A percentile compares a stretch with the other conserved stretches of the same genome.
These are phyloP conservation scores for Tenebrio molitor DNA, from an alignment of 1,140 invertebrate species.

Conservation along the genomic window DNA sequence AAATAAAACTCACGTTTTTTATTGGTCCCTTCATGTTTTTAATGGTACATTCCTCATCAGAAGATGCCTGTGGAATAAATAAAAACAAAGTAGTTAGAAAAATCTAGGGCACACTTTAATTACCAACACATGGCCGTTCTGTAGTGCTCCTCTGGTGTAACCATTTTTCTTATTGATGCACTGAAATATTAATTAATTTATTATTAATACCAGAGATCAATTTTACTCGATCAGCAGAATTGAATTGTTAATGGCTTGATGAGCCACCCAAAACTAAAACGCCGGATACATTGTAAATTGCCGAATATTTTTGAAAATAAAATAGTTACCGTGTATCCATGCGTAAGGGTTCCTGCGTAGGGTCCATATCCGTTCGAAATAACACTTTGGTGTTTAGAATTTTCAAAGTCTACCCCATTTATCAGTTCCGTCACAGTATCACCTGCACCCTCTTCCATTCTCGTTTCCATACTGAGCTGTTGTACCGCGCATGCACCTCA, in stretches of 20 bases:
- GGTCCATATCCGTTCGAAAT: conserved; percentile 22
- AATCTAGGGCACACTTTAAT: conserved; percentile 30
- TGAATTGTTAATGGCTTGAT: conserved; percentile 37
- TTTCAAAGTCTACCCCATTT: conserved; percentile 51
- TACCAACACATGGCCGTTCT: conserved; percentile 49
- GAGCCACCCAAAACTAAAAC: conserved; percentile 27
- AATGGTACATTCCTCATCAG: conserved; percentile 42
- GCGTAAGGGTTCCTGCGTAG: conserved; percentile 30
- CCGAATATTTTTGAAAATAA: neutral
- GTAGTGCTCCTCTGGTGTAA: neutral
- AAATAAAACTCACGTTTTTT: conserved; percentile 44
- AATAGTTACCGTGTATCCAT: conserved; percentile 43
- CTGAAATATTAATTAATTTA: conserved; percentile 10
- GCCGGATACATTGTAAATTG: conserved; percentile 29
- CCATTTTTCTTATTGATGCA: conserved; percentile 14
- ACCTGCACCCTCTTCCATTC: conserved; percentile 53
- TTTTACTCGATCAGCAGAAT: conserved; percentile 29
- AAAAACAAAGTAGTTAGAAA: neutral
- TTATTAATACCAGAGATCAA: conserved; percentile 30
- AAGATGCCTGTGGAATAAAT: conserved; percentile 45
- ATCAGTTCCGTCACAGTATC: conserved; percentile 53
- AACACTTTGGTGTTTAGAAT: conserved; percentile 39
- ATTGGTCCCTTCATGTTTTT: conserved; percentile 38
- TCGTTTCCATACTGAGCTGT: conserved; percentile 47
- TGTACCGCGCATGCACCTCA: neutral